phyloP scores from a whole-genome alignment of 37 sponge, comb jelly and placozoan species.

The Haliclona indistincta region DNA sequence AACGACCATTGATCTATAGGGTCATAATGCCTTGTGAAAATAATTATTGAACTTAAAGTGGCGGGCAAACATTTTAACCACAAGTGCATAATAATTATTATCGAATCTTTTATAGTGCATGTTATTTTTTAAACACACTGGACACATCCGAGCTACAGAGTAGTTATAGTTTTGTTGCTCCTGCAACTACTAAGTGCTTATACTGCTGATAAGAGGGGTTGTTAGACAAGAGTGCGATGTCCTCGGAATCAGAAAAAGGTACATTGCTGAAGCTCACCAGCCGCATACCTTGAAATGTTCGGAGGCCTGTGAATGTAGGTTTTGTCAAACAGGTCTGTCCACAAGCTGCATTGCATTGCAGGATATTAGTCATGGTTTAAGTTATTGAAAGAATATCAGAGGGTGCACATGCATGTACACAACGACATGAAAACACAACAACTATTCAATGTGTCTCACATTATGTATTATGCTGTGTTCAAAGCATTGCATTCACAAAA shows the following conservation, averaged over 20 bases:
- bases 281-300: slow-evolving; percentile 12
- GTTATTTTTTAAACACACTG: too few relatives aligned
- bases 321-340: background rate
- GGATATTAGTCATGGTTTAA: background rate
- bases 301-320: slow-evolving; percentile 24
- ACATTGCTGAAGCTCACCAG: background rate
- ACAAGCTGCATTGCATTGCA: background rate
- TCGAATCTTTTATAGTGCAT: background rate
- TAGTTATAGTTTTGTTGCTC: too few relatives aligned
- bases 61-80: too few relatives aligned
- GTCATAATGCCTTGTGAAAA: slow-evolving; percentile 18
- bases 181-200: background rate
- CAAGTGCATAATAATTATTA: too few relatives aligned
- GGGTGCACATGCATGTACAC: background rate
- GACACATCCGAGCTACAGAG: too few relatives aligned
- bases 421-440: background rate
- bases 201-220: slow-evolving; percentile 40
- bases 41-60: background rate
- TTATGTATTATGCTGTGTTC: too few relatives aligned
- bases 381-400: background rate
- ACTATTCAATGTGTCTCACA: too few relatives aligned
- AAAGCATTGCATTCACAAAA: too few relatives aligned
- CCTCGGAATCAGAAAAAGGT: slow-evolving; percentile 27
- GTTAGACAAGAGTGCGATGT: slow-evolving; percentile 33
- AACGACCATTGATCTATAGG: slow-evolving; percentile 27